These are phyloP conservation scores for Syngnathus rostellatus DNA, from an alignment of 2,797 vertebrate species.

Conservation along the genomic window DNA sequence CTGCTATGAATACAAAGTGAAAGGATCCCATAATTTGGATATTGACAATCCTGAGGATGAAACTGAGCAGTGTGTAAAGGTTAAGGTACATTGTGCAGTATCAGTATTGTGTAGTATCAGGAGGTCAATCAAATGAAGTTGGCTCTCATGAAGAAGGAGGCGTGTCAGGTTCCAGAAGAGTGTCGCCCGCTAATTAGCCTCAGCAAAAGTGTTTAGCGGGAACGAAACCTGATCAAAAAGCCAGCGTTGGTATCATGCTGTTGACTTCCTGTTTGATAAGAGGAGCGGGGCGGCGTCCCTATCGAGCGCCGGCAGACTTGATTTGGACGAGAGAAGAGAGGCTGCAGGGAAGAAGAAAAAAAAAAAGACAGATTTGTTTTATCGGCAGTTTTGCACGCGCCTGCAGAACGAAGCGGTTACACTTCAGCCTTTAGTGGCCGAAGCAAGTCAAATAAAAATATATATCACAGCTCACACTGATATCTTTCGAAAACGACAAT, in stretches of 20 bases:
- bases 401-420: not conserved
- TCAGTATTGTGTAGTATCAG: conserved; percentile 2
- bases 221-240: conserved; percentile 6
- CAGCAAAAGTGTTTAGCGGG: not conserved
- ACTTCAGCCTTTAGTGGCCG: not conserved
- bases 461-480: not conserved
- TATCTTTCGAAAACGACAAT: not conserved
- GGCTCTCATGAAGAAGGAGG: conserved; percentile 15
- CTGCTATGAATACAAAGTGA: too few relatives aligned
- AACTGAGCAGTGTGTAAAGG: conserved; percentile 38
- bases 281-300: not conserved
- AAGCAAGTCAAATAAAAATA: not conserved
- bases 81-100: conserved; percentile 32
- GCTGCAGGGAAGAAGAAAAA: not conserved
- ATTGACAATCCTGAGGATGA: conserved; percentile 6
- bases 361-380: not conserved
- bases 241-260: not conserved
- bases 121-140: conserved; percentile 38
- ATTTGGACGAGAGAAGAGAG: not conserved
- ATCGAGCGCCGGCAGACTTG: not conserved
- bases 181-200: conserved; percentile 19
- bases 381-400: not conserved
- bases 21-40: not conserved
- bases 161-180: not conserved
- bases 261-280: conserved; percentile 22